These are phyloP conservation scores for Centropus unirufus DNA, from an alignment of 2,113 vertebrate species.

Conservation along the genomic window DNA sequence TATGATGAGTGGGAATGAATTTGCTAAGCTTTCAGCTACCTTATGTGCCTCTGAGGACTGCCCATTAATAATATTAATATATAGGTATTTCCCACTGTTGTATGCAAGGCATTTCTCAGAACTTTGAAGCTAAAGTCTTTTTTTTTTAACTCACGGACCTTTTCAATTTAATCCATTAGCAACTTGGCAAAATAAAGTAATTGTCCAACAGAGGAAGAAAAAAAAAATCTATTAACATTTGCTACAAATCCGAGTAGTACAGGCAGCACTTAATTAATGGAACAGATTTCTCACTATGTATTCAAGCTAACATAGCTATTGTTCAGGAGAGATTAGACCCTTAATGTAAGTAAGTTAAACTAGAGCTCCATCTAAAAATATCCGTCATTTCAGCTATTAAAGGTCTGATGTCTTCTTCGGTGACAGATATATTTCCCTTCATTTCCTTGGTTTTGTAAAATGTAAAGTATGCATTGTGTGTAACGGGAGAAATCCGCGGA, in stretches of 20 bases:
- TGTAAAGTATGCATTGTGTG: conserved; percentile 64
- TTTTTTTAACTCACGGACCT: not conserved
- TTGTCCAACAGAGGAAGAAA: conserved; percentile 65
- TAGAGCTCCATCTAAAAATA: conserved; percentile 73
- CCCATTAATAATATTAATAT: conserved; percentile 48
- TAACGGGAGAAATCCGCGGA: conserved; percentile 70
- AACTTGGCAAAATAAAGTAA: conserved; percentile 66
- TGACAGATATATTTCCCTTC: conserved; percentile 74
- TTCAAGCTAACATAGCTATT: conserved; percentile 62
- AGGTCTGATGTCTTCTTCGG: conserved; percentile 60
- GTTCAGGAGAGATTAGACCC: conserved; percentile 70
- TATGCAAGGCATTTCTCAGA: conserved; percentile 38
- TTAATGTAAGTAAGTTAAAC: conserved; percentile 68
- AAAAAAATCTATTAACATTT: conserved; percentile 71
- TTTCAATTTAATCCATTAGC: conserved; percentile 65
- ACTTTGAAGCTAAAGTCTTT: conserved; percentile 45
- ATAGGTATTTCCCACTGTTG: conserved; percentile 46
- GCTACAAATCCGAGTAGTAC: conserved; percentile 55
- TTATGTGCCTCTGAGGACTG: conserved; percentile 17
- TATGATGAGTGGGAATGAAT: conserved; percentile 21
- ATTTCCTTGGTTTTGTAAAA: conserved; percentile 70
- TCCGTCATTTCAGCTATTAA: conserved; percentile 70
- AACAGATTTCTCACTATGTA: conserved; percentile 65
- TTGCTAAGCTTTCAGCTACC: conserved; percentile 6
- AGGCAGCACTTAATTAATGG: conserved; percentile 73